Evolutionary conservation across 2,888 invertebrate genomes (phyloP), one percentile per base, ranked within the genome.

Genomic region (Yponomeuta sedellus): DNA sequence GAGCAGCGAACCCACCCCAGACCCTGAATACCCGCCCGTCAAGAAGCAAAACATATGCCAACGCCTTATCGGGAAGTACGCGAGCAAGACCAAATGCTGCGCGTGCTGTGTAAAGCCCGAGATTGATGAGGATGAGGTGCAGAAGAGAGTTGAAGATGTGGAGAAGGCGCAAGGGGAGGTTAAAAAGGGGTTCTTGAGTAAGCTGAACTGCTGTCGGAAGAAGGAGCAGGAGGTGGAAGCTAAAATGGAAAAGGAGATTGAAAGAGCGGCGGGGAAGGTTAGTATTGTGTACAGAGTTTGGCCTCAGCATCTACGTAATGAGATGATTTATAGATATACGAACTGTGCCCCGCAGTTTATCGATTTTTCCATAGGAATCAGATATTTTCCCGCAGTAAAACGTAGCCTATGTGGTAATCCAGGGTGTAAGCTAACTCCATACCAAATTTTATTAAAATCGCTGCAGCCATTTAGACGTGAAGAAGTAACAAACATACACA

Each of bases 211-310:
- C 69, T 85, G 79, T 70, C 86, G 83, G 73, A 87, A 90, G 72
- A 88, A 87, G 68, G 79, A 86, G 28, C 73, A 77, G 12, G 82
- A 84, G 59, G 72, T 64, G 8, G 84, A 83, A 67, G 84, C 85
- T 19, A 75, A 75, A n/a, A 73, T 75, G 61, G 74, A 73, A 64
- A 85, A 81, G 19, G 80, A 79, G n/a, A 71, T 83, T 6, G 88
- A 88, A 73, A 77, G 79, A 62, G 86, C 88, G 66, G 86, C 86
- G 64, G 87, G 86, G n/a, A 90, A 91, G 76, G 91, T 90, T 40
- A 82, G 82, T 76, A 56, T 25, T 5, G 2, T 25, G 5, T 25
- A 25, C 25, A 25, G 25, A n/a, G n/a, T n/a, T n/a, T n/a, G n/a
- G n/a, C n/a, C n/a, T n/a, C n/a, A n/a, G n/a, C n/a, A n/a, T n/a